Evolutionary conservation across 1,140 invertebrate genomes (phyloP).

Genomic region (Thaumetopoea pityocampa): DNA sequence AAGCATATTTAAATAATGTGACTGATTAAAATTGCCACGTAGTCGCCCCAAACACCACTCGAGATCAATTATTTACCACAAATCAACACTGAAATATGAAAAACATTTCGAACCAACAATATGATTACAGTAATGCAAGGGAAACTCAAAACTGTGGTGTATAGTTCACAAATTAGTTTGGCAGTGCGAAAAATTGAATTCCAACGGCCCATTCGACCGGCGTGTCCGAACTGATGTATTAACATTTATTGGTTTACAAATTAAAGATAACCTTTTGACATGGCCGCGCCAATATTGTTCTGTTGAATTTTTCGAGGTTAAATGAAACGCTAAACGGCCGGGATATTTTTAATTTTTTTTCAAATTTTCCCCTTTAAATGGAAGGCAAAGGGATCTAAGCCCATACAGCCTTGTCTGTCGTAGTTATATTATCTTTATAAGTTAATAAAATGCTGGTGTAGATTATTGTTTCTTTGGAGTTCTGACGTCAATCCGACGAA

Average conservation of each 20-base stretch:
- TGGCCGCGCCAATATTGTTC: slow-evolving; percentile 40
- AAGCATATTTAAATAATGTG: slow-evolving; percentile 50
- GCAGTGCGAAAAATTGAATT: slow-evolving; percentile 63
- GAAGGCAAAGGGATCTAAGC: no score
- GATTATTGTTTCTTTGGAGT: no score
- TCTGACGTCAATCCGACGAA: no score
- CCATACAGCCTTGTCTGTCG: no score
- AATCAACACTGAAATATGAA: slow-evolving; percentile 63
- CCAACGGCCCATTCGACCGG: slow-evolving; percentile 44
- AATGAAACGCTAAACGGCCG: slow-evolving; percentile 52
- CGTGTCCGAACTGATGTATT: slow-evolving; percentile 50
- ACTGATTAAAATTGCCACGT: slow-evolving; percentile 40
- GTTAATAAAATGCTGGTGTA: no score
- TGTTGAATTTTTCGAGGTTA: slow-evolving; percentile 53
- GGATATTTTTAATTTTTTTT: slow-evolving; percentile 46
- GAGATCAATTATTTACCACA: slow-evolving; percentile 62
- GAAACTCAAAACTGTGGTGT: slow-evolving; percentile 39
- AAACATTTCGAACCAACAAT: slow-evolving; percentile 62
- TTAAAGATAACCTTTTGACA: slow-evolving; percentile 56
- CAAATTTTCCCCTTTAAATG: no score
- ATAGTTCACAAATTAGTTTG: slow-evolving; percentile 71
- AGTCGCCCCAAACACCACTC: slow-evolving; percentile 28
- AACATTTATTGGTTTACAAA: slow-evolving; percentile 71
- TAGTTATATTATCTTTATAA: no score
- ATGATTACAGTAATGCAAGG: slow-evolving; percentile 54